Evolutionary conservation across 2,797 vertebrate species (phyloP), one percentile per base, ranked within the genome.

Genomic region (Protosalanx chinensis): DNA sequence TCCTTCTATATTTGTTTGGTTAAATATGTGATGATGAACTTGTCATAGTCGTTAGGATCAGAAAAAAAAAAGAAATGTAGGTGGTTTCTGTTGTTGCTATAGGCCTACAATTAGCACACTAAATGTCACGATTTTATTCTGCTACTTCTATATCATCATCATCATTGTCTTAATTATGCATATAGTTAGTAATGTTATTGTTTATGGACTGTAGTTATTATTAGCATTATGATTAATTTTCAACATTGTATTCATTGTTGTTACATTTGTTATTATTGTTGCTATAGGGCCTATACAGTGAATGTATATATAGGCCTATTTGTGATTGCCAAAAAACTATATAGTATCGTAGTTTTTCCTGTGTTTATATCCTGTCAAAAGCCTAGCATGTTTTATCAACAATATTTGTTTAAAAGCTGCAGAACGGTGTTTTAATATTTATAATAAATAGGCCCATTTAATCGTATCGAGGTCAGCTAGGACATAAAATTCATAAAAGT

Each of bases 1-100:
- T 68, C 53, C 76, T 76, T 64, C 72, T 82, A 75, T 46, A 72
- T 64, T 67, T 66, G 68, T 74, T 74, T 32, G 69, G 70, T 76
- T 66, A 76, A 66, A 75, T 33, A 64, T 37, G 51, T 29, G 37
- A 64, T 15, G 35, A 4, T 23, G 18, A 32, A 12, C 20, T 23
- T 51, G 41, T n/a, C 6, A 67, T 10, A 67, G 41, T 29, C 51
- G 41, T n/a, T 67, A 32, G 27, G 18, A 30, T 16, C 20, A 60
- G 18, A 6, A 46, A 12, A 27, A 60, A 12, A 60, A 12, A 56
- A 29, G 58, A 60, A 27, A 60, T 60, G 23, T 60, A 23, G 51
- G 51, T 16, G 20, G 20, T 23, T 60, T 60, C 12, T 60, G 27
- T 59, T 18, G 4, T 18, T 57, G n/a, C 18, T 57, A n/a, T 57